phyloP scores from a whole-genome alignment of 2,113 vertebrate species.

The Eulemur rufifrons region DNA sequence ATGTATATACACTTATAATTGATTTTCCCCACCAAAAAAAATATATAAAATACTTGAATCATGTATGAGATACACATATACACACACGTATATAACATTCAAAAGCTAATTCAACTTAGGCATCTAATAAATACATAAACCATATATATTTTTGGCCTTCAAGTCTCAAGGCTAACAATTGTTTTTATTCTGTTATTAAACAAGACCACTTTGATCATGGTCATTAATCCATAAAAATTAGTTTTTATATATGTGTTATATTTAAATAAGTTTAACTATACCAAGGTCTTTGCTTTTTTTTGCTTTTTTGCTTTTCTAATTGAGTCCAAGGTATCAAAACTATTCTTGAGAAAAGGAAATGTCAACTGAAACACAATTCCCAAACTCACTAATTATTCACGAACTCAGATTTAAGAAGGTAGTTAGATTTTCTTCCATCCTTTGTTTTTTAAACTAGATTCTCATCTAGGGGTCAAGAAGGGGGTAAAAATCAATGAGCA shows the following conservation, averaged over 20 bases:
- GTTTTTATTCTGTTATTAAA: constrained; percentile 26
- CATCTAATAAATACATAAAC: not conserved
- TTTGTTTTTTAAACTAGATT: constrained; percentile 48
- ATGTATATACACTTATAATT: not conserved
- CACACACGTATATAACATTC: not conserved
- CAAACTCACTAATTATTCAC: not conserved
- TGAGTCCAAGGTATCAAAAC: not conserved
- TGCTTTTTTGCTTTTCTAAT: not conserved
- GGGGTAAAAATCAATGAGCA: constrained; percentile 76
- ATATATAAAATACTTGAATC: too few relatives aligned
- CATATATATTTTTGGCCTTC: not conserved
- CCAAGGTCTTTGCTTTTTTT: not conserved
- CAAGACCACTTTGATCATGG: constrained; percentile 1
- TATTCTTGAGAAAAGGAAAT: not conserved
- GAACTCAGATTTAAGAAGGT: constrained; percentile 46
- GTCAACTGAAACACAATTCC: not conserved
- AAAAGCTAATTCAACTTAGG: not conserved
- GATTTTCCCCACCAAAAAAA: too few relatives aligned
- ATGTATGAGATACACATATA: not conserved
- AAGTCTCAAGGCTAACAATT: not conserved
- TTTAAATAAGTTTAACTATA: constrained; percentile 30
- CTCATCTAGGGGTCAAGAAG: constrained; percentile 42
- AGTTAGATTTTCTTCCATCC: constrained; percentile 52
- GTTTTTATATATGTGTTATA: not conserved
- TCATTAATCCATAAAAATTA: constrained; percentile 29